These are phyloP conservation scores for Melanocharis versteri DNA, from an alignment of 2,113 vertebrate genomes.

Conservation along the genomic window DNA sequence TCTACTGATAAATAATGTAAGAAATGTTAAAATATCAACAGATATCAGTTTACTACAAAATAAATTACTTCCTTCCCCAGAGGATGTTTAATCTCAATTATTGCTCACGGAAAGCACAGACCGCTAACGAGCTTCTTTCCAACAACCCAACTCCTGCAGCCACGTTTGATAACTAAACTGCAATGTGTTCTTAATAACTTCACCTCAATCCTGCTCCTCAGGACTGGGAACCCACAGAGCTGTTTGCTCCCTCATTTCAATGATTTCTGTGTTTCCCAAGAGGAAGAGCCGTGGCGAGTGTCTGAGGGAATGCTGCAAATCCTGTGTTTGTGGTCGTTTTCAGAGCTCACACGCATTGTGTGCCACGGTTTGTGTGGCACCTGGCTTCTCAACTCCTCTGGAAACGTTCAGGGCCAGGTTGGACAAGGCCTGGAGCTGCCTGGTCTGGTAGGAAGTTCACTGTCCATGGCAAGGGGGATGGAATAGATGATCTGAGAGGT, in stretches of 20 bases:
- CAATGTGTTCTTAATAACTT: background rate
- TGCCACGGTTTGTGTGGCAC: background rate
- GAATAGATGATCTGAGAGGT: background rate
- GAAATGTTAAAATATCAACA: constrained; percentile 31
- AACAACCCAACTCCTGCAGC: background rate
- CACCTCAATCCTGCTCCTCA: background rate
- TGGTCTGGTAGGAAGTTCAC: background rate
- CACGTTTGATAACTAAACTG: background rate
- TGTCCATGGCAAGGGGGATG: background rate
- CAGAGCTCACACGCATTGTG: background rate
- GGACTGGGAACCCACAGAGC: background rate
- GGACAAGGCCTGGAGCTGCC: background rate
- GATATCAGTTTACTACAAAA: constrained; percentile 50
- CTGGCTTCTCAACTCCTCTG: background rate
- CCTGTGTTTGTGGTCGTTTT: background rate
- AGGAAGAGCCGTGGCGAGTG: background rate
- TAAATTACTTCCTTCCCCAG: constrained; percentile 44
- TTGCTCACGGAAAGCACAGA: background rate
- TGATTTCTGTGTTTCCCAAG: background rate
- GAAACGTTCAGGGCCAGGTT: fast-evolving
- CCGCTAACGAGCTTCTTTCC: background rate
- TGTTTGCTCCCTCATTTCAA: background rate
- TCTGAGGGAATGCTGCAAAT: background rate
- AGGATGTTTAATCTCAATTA: constrained; percentile 50
- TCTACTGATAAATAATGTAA: constrained; percentile 47